Base-by-base conservation (phyloP, 2,888 invertebrate genomes). In the Digitonthophagus gazella region DNA sequence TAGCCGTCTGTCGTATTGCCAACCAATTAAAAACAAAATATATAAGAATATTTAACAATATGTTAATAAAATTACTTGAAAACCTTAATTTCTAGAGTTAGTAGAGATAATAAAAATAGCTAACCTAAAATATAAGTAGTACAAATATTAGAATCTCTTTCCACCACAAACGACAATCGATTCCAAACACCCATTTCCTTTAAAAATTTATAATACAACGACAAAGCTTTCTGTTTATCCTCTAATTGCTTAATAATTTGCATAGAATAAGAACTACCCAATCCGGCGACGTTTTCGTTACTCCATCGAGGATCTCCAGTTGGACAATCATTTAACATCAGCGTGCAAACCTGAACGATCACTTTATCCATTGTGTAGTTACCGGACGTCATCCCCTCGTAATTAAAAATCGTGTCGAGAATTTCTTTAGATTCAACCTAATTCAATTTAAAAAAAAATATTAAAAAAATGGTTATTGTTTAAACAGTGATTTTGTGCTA, bases 311-410 rank as follows among this genome's bases (percentile, higher is more conserved):
- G 97, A 86, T 97, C 97, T 11, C 93, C 91, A 0, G 92, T 91
- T 0, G 97, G 96, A 73, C 91, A 89, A 82, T 97, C 96, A 80
- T 97, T 93, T 67, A 96, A 87, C 75, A 96, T 85, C 79, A 93
- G 92, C 70, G 87, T 85, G 69, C 93, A 93, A 19, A 95, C 88
- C 66, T 85, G 83, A 11, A 90, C 81, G n/a, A 91, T 87, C 65
- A 89, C 84, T 72, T 86, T 86, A 77, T 88, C 88, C 61, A 89
- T 44, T 44, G 28, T 44, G 11, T 44, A 44, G 11, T 44, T 44
- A 44, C 11, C 11, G 1, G 28, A 44, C 11, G 28, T 8, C 28
- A 44, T 44, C 3, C 3, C 81, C 73, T 85, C 84, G 6, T 78
- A 66, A 1, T 84, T 83, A 72, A 87, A 87, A 0, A 85, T 76